Base-by-base conservation (phyloP, 2,797 vertebrate genomes). In the Adelosebastes latens region DNA sequence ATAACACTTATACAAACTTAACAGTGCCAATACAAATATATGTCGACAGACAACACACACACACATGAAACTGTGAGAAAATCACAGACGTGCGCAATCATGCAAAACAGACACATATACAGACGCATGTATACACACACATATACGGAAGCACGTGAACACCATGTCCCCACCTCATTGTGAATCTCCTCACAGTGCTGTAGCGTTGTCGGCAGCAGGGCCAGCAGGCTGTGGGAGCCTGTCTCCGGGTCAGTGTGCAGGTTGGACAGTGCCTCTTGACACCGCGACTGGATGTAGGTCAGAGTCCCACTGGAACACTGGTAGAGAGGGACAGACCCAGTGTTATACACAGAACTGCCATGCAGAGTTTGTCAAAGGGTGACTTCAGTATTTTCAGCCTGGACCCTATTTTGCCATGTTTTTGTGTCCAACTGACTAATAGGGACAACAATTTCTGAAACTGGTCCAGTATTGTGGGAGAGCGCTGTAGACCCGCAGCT, bases 161-260 rank as follows among this genome's bases (percentile, higher is more conserved):
- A 32, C 18, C 12, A 1, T 46, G 31, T 31, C 76, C 89, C 64
- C 85, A 99, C 98, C 98, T 99, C 98, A 34, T 98, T 99, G 95
- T 99, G 98, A 92, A 97, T 97, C 94, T 98, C 97, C 95, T 99
- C 98, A 81, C 92, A 95, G 94, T 94, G 93, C 84, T 96, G 96
- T 88, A 99, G 88, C 63, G 96, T 93, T 24, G 88, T 88, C 31
- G 96, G 92, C 82, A 97, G 96, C 77, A 97, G 88, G 42, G 96
- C 96, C 80, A 94, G 95, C 92, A 99, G 87, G 86, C 93, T 96
- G 69, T 95, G 93, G 62, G 88, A 86, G 46, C 90, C 94, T 0
- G 93, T 94, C 78, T 96, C 95, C 0, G 94, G 87, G 81, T 95
- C 95, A 2, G 88, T 93, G 34, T 86, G 88, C 79, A 99, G 89